Evolutionary conservation across 2,113 vertebrate species (phyloP).

Genomic region (Probosciger aterrimus): DNA sequence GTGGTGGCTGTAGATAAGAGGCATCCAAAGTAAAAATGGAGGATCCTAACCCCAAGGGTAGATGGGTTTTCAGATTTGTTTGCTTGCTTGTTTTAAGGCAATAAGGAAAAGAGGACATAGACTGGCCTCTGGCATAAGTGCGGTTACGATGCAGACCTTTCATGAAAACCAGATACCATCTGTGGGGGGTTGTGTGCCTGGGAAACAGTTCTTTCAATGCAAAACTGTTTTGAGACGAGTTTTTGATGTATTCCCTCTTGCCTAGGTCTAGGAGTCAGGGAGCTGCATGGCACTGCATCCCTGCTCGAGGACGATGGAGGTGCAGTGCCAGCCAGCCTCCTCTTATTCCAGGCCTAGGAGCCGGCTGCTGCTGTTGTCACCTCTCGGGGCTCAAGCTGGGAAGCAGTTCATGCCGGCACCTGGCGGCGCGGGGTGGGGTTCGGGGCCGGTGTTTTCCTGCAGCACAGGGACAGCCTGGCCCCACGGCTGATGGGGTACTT

Average conservation of each 20-base stretch:
- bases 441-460: background rate
- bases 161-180: background rate
- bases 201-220: background rate
- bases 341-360: too few species aligned
- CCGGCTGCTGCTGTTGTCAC: background rate
- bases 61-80: background rate
- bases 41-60: too few species aligned
- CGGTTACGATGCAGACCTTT: fast-evolving
- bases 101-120: background rate
- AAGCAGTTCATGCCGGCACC: background rate
- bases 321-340: fast-evolving
- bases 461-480: background rate
- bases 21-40: background rate
- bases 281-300: background rate
- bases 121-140: background rate
- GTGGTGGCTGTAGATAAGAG: background rate
- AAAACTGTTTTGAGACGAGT: background rate
- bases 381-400: background rate
- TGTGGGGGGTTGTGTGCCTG: background rate
- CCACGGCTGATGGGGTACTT: fast-evolving
- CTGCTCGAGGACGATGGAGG: fast-evolving
- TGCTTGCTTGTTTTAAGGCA: background rate
- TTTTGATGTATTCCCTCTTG: background rate
- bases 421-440: too few species aligned
- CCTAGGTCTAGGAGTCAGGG: background rate